Evolutionary conservation across 2,797 vertebrate species (phyloP).

Genomic region (Macrochelys suwanniensis): DNA sequence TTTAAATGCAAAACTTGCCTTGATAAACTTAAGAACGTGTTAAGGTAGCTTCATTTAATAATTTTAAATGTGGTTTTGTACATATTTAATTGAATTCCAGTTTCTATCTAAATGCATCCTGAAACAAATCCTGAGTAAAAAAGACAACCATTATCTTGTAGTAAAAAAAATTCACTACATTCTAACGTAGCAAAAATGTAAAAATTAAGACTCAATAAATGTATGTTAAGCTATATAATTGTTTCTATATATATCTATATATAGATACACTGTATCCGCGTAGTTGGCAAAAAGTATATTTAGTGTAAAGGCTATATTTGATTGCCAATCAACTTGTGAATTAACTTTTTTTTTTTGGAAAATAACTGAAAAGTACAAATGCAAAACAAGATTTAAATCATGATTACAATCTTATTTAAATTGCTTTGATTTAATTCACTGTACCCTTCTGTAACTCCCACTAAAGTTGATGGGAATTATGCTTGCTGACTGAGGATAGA

Average conservation of each 20-base stretch:
- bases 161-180: not conserved
- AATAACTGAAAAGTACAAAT: not conserved
- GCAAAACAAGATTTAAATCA: not conserved
- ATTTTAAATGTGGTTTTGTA: too few species aligned
- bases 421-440: too few species aligned
- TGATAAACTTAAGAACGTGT: too few species aligned
- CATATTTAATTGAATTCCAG: not conserved
- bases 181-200: not conserved
- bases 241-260: not conserved
- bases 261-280: not conserved
- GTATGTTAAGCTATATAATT: not conserved
- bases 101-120: not conserved
- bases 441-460: too few species aligned
- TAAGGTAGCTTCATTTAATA: too few species aligned
- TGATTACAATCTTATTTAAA: too few species aligned
- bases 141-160: not conserved
- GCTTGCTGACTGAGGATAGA: rapidly evolving
- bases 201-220: not conserved
- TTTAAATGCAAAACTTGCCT: too few species aligned
- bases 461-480: too few species aligned
- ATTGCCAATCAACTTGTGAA: not conserved
- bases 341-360: not conserved
- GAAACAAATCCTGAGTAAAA: not conserved
- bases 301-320: not conserved
- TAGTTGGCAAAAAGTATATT: not conserved